A percentile compares a stretch with the other conserved stretches of the same genome.
Evolutionary conservation across 1,140 invertebrate species (phyloP).

Genomic region (Bombus picipes): DNA sequence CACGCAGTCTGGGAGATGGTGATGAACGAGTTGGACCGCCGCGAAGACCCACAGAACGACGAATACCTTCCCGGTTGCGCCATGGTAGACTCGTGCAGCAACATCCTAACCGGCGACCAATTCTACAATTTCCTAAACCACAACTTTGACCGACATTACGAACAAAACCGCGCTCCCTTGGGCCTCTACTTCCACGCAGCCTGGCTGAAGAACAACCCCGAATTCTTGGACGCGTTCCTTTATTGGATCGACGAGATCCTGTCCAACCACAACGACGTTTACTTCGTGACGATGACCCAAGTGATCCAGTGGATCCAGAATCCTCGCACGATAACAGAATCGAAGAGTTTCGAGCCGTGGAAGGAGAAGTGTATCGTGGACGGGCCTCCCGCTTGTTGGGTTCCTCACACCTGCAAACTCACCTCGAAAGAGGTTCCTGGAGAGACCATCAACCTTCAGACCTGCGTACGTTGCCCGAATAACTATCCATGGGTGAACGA

Average conservation of each 20-base stretch:
- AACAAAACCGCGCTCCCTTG: slow-evolving; percentile 95
- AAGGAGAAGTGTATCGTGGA: slow-evolving; percentile 95
- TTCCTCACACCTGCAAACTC: slow-evolving; percentile 94
- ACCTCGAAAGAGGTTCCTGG: slow-evolving; percentile 96
- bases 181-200: slow-evolving; percentile 98
- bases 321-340: slow-evolving; percentile 91
- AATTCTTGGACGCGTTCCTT: slow-evolving; percentile 95
- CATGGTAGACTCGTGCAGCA: slow-evolving; percentile 98
- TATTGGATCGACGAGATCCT: slow-evolving; percentile 97
- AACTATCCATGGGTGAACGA: slow-evolving; percentile 98
- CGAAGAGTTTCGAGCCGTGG: slow-evolving; percentile 96
- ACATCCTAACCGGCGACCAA: slow-evolving; percentile 95
- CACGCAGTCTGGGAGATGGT: slow-evolving; percentile 99
- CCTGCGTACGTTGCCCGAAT: slow-evolving; percentile 95
- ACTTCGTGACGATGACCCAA: slow-evolving; percentile 98
- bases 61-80: slow-evolving; percentile 96
- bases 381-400: slow-evolving; percentile 91
- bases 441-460: slow-evolving; percentile 96
- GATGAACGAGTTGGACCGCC: slow-evolving; percentile 97
- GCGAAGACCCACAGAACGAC: slow-evolving; percentile 95
- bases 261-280: slow-evolving; percentile 94
- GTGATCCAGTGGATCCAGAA: slow-evolving; percentile 99
- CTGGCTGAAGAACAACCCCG: slow-evolving; percentile 97
- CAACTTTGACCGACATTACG: slow-evolving; percentile 97
- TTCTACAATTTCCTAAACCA: slow-evolving; percentile 98